Evolutionary conservation across 2,113 vertebrate species (phyloP), one percentile per base, ranked within the genome.

Genomic region (Macquaria australasica): DNA sequence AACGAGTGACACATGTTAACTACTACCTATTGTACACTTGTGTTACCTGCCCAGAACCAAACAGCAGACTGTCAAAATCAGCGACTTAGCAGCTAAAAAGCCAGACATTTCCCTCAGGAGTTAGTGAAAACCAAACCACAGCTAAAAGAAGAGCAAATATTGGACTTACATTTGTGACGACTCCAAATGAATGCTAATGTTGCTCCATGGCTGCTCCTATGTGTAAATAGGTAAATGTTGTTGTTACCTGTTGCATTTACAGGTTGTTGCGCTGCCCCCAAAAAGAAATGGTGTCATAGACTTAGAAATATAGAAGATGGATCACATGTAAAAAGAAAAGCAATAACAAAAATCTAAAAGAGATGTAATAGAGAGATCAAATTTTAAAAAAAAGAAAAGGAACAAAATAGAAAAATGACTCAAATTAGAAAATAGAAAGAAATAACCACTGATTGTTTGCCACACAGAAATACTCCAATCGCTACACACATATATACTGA

Each of bases 51-150:
- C 43, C 12, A 5, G 3, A 11, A 39, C 59, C 28, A 62, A 62
- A 60, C 58, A 60, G 15, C 60, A 37, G 59, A 20, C 64, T 37
- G 25, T n/a, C 59, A 66, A 31, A n/a, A 34, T 11, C 55, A 66
- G 60, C 50, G 34, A 23, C 60, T 69, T 28, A 66, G 53, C 59
- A 15, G 67, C 76, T 41, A 37, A 66, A 45, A 11, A 64, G 71
- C 8, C 63, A 45, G 28, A 48, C 56, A 81, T 63, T 81, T 77
- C 25, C 67, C 76, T 21, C 18, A 2, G 14, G 76, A 41, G 6
- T 74, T 25, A 16, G 62, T 59, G 34, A 69, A 67, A 67, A 73
- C 55, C 21, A 60, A 75, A 78, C 28, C 28, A 66, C n/a, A 66
- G 12, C 18, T 14, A 43, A 83, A 71, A 62, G 20, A 62, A 12